A percentile compares a stretch with the other conserved stretches of the same genome.
These are phyloP conservation scores for Wasmannia auropunctata DNA, from an alignment of 1,140 invertebrate species.

Conservation along the genomic window DNA sequence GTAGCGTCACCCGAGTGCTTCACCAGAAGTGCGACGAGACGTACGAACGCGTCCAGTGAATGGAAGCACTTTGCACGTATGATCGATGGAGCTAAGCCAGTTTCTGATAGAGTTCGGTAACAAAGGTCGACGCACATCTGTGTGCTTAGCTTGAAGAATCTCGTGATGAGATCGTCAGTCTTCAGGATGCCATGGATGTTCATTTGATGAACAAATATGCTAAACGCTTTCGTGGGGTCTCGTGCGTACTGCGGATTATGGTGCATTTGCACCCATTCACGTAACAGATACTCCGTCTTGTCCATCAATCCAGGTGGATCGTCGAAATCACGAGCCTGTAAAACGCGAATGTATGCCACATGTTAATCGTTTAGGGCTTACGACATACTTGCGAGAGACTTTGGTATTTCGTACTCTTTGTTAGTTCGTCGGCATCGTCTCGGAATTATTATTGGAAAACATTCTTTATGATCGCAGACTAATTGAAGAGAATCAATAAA, in stretches of 20 bases:
- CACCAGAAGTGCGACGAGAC: slow-evolving; percentile 97
- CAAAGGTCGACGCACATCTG: slow-evolving; percentile 98
- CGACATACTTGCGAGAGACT: not conserved
- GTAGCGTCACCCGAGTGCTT: slow-evolving; percentile 96
- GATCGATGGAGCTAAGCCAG: slow-evolving; percentile 87
- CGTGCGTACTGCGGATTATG: slow-evolving; percentile 91
- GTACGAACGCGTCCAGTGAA: slow-evolving; percentile 97
- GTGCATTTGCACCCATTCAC: slow-evolving; percentile 98
- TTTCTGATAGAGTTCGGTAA: slow-evolving; percentile 90
- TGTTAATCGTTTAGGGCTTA: slow-evolving; percentile 16
- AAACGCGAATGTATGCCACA: slow-evolving; percentile 47
- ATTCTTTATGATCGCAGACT: not conserved
- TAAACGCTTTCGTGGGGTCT: slow-evolving; percentile 97
- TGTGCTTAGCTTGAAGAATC: slow-evolving; percentile 98
- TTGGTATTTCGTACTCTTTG: not conserved
- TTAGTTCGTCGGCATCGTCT: not conserved
- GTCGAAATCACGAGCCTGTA: slow-evolving; percentile 94
- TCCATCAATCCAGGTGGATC: slow-evolving; percentile 97
- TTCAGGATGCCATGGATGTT: slow-evolving; percentile 98
- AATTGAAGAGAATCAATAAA: not conserved
- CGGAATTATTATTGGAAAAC: not conserved
- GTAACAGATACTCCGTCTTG: slow-evolving; percentile 96
- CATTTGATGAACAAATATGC: slow-evolving; percentile 97
- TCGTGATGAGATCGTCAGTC: slow-evolving; percentile 98
- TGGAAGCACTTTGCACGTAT: slow-evolving; percentile 97